Conservation (phyloP, 2,113 vertebrate genomes). For the Caretta caretta region DNA sequence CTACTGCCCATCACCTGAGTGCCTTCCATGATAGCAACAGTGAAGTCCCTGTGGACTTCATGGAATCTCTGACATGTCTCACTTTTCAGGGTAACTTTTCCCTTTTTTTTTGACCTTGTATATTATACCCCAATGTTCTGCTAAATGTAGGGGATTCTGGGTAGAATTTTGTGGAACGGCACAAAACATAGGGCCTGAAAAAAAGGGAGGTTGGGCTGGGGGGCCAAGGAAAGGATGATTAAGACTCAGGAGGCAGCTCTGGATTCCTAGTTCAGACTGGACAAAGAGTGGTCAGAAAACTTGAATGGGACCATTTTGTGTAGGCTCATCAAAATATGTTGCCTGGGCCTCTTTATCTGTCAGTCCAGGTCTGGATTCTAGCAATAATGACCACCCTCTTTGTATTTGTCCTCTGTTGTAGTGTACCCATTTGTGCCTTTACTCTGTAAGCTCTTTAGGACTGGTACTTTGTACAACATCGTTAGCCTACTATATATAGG, state of each 20-base stretch:
- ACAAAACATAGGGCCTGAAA: background rate
- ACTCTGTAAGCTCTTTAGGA: background rate
- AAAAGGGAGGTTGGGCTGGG: background rate
- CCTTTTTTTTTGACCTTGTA: background rate
- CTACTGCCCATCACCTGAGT: background rate
- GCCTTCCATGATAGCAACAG: background rate
- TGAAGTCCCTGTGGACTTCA: background rate
- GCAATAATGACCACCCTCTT: background rate
- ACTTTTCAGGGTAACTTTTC: background rate
- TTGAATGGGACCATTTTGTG: background rate
- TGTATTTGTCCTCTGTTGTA: background rate
- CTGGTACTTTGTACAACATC: background rate
- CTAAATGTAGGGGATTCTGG: background rate
- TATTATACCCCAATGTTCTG: background rate
- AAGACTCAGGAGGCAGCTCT: background rate
- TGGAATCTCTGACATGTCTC: background rate
- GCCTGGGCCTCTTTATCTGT: background rate
- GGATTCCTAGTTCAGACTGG: background rate
- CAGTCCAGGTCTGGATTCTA: background rate
- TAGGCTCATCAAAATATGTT: background rate
- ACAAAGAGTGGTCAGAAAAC: rapidly evolving
- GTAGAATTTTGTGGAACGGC: background rate
- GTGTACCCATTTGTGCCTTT: background rate
- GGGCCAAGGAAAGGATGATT: background rate
- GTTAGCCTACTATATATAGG: background rate